phyloP scores from a whole-genome alignment of 1,140 invertebrate genomes.

The Cryptotermes secundus region DNA sequence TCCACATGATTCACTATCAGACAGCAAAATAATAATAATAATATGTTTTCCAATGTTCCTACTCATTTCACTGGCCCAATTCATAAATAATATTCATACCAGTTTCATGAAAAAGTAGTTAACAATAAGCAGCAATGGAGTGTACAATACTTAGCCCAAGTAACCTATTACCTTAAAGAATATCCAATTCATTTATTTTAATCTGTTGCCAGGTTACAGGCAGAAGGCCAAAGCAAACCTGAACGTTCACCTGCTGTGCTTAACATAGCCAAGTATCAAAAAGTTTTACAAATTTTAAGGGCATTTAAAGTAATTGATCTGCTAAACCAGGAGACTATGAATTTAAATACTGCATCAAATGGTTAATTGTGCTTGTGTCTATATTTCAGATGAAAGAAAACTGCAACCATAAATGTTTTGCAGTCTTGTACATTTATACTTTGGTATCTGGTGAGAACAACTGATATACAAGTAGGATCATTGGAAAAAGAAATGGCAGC shows the following conservation, averaged over 20 bases:
- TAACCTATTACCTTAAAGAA: not conserved
- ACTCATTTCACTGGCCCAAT: not conserved
- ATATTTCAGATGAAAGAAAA: not conserved
- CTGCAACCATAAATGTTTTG: not conserved
- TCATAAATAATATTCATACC: not conserved
- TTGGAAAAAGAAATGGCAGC: not conserved
- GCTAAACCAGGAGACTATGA: no score
- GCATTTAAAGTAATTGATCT: not conserved
- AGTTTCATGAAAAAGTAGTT: not conserved
- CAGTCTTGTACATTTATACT: conserved; percentile 2
- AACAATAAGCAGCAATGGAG: not conserved
- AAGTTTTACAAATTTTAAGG: not conserved
- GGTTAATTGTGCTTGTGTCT: not conserved
- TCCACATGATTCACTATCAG: not conserved
- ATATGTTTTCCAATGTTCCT: not conserved
- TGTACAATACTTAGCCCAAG: not conserved
- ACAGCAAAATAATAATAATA: conserved; percentile 16
- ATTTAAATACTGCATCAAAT: not conserved
- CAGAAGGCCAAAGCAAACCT: no score
- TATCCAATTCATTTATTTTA: not conserved
- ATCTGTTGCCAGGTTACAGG: no score
- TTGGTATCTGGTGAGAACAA: not conserved
- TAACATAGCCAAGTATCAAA: no score
- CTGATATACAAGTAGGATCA: not conserved
- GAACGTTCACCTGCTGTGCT: no score